Evolutionary conservation across 2,113 vertebrate species (phyloP).

Genomic region (Periophthalmus modestus): DNA sequence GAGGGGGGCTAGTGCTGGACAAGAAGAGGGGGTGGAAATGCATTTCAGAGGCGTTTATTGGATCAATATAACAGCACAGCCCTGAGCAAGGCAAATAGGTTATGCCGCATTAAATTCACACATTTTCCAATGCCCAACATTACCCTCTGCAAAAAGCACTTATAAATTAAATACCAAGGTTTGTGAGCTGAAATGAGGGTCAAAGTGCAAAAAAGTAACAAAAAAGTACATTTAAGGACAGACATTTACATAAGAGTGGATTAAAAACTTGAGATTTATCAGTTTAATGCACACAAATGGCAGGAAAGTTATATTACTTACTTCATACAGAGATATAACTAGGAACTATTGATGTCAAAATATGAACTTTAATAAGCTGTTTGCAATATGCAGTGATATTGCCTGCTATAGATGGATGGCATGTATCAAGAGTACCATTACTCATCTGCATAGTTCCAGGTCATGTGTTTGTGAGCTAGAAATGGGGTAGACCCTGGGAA

Average conservation of each 20-base stretch:
- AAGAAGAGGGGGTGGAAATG: background rate
- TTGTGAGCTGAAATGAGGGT: background rate
- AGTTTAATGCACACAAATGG: background rate
- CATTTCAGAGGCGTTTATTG: constrained; percentile 33
- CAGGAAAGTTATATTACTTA: background rate
- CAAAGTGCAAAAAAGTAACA: background rate
- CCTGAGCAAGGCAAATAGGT: constrained; percentile 47
- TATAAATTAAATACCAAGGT: constrained; percentile 17
- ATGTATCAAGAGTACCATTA: no score
- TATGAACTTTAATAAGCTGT: background rate
- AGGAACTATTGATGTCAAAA: constrained; percentile 27
- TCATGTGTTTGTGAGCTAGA: background rate
- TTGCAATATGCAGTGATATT: background rate
- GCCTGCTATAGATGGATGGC: background rate
- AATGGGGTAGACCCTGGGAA: no score
- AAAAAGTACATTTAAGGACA: background rate
- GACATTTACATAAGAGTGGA: background rate
- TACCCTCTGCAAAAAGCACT: constrained; percentile 35
- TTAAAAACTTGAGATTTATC: background rate
- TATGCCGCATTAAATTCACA: constrained; percentile 47
- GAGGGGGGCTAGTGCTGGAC: background rate
- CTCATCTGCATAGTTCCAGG: background rate
- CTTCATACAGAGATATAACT: constrained; percentile 21
- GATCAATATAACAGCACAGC: constrained; percentile 45
- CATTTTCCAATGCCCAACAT: constrained; percentile 24